These are phyloP conservation scores for Scylla paramamosain DNA, from an alignment of 1,140 invertebrate species.

Conservation along the genomic window DNA sequence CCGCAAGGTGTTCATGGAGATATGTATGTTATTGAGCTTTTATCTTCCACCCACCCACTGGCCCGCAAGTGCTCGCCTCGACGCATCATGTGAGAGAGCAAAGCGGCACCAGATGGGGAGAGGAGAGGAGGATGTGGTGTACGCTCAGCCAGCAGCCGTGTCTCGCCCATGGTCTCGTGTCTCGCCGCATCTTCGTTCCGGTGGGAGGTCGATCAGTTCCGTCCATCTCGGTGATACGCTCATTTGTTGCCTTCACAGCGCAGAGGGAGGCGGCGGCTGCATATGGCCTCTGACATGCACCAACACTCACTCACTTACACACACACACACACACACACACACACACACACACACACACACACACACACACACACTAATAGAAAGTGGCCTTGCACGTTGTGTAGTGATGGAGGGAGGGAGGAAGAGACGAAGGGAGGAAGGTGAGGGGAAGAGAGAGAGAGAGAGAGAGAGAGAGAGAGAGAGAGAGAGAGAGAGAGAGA, in stretches of 20 bases:
- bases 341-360: slow-evolving; percentile 19
- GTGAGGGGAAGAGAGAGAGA: neutral
- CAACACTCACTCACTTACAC: neutral
- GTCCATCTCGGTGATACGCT: neutral
- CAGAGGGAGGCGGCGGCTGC: no score
- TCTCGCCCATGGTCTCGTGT: neutral
- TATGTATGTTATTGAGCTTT: no score
- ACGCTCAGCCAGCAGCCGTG: neutral
- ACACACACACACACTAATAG: slow-evolving; percentile 13
- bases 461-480: slow-evolving; percentile 18
- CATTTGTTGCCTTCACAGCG: neutral
- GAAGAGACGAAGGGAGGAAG: neutral
- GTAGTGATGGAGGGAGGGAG: neutral
- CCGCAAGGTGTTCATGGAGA: no score
- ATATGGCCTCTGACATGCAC: neutral
- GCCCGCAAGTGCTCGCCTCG: no score
- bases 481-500: neutral
- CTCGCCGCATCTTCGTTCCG: neutral
- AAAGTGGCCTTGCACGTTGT: neutral
- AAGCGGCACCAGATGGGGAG: no score
- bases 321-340: neutral
- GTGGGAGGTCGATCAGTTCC: neutral
- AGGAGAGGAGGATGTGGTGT: no score
- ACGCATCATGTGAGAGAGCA: no score
- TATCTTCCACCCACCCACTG: no score